Evolutionary conservation across 2,113 vertebrate species (phyloP).

Genomic region (Eonycteris spelaea): DNA sequence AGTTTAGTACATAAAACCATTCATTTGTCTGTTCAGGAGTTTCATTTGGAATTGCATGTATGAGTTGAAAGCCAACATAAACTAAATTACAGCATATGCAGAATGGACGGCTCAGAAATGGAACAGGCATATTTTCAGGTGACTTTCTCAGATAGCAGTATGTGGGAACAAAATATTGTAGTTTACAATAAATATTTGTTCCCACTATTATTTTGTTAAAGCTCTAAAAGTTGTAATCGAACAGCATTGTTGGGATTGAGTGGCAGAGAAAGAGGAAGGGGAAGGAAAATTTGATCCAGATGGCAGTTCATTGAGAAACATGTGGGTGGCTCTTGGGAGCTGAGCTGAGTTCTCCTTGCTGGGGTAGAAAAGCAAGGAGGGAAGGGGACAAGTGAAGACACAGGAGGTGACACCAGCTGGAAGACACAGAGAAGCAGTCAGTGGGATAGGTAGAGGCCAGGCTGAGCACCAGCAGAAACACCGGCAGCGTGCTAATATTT

Average conservation of each 20-base stretch:
- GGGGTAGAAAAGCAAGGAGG: too few species aligned
- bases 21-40: conserved; percentile 8
- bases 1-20: conserved; percentile 30
- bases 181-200: not conserved
- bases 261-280: not conserved
- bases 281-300: not conserved
- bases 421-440: not conserved
- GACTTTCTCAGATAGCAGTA: not conserved
- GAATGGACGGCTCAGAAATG: not conserved
- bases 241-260: not conserved
- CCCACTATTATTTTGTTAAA: not conserved
- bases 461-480: too few species aligned
- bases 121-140: conserved; percentile 19
- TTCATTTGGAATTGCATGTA: conserved; percentile 32
- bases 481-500: not conserved
- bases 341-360: not conserved
- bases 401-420: not conserved
- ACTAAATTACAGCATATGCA: not conserved
- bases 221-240: not conserved
- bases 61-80: not conserved
- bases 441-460: not conserved
- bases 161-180: conserved; percentile 23
- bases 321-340: not conserved
- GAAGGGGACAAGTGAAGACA: not conserved
- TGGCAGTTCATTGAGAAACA: not conserved